A percentile compares a stretch with the other conserved stretches of the same genome.
Conservation (phyloP, 2,797 vertebrate genomes). For the Erpetoichthys calabaricus region DNA sequence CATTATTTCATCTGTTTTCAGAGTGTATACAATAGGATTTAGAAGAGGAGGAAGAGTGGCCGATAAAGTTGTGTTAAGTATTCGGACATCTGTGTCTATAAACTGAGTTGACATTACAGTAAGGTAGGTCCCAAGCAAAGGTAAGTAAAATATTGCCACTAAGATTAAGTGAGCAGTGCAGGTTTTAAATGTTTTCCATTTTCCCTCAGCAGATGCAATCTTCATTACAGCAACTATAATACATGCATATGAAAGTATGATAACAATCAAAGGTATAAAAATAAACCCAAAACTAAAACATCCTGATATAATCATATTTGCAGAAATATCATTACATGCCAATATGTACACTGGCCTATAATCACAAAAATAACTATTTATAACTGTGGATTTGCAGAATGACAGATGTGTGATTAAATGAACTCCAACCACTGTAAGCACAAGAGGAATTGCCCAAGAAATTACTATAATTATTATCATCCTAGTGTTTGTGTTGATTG, state of each 20-base stretch:
- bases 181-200: slow-evolving; percentile 29
- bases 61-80: slow-evolving; percentile 14
- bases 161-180: slow-evolving; percentile 35
- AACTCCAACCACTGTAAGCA: accelerated
- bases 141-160: slow-evolving; percentile 31
- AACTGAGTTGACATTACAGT: slow-evolving; percentile 6
- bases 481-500: slow-evolving; percentile 30
- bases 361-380: slow-evolving; percentile 48
- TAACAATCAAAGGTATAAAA: slow-evolving; percentile 23
- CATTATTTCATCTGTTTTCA: slow-evolving; percentile 9
- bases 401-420: slow-evolving; percentile 29
- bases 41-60: slow-evolving; percentile 16
- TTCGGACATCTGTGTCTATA: slow-evolving; percentile 11
- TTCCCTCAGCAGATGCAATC: slow-evolving; percentile 20
- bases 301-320: slow-evolving; percentile 13
- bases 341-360: slow-evolving; percentile 41
- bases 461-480: slow-evolving; percentile 32
- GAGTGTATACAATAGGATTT: slow-evolving; percentile 23
- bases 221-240: slow-evolving; percentile 24
- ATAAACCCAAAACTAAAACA: slow-evolving; percentile 6
- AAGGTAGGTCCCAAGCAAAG: slow-evolving; percentile 23
- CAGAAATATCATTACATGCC: slow-evolving; percentile 29
- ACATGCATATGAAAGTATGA: slow-evolving; percentile 24
- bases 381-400: slow-evolving; percentile 35
- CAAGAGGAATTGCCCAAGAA: slow-evolving; percentile 20